A percentile compares a stretch with the other conserved stretches of the same genome.
These are phyloP conservation scores for Podiceps cristatus DNA, from an alignment of 2,113 vertebrate species.

Conservation along the genomic window DNA sequence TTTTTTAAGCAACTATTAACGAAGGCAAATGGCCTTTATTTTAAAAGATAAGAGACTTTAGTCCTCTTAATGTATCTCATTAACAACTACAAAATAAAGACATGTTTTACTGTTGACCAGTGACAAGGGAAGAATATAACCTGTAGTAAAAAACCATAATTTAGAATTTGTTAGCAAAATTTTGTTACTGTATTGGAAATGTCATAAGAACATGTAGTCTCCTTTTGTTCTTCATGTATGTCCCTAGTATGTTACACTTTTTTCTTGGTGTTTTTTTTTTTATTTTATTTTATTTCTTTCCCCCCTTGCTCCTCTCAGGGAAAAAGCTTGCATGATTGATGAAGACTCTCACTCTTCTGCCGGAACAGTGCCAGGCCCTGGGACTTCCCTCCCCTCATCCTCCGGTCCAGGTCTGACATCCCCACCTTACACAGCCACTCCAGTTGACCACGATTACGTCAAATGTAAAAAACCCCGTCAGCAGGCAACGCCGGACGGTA, in stretches of 20 bases:
- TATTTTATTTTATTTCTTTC: too few species aligned
- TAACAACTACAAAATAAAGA: not conserved
- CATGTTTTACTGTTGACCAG: not conserved
- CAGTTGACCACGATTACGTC: slow-evolving; percentile 99
- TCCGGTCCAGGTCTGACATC: slow-evolving; percentile 98
- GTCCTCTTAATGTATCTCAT: not conserved
- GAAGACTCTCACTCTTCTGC: slow-evolving; percentile 93
- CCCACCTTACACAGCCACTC: slow-evolving; percentile 96
- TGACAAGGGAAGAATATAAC: not conserved
- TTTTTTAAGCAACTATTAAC: not conserved
- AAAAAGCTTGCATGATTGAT: slow-evolving; percentile 90
- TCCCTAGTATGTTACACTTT: not conserved
- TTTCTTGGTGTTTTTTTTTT: not conserved
- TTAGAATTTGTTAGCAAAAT: not conserved
- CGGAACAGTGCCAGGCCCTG: slow-evolving; percentile 81
- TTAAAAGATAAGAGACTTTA: not conserved
- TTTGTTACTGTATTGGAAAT: not conserved
- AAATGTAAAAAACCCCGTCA: slow-evolving; percentile 98
- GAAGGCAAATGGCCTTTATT: not conserved
- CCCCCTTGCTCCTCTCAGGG: slow-evolving; percentile 73
- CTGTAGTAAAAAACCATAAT: not conserved
- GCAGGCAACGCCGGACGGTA: slow-evolving; percentile 97
- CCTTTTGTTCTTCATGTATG: not conserved
- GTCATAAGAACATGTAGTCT: accelerated
- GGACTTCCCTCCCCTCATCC: slow-evolving; percentile 85